These are phyloP conservation scores for Achatina immaculata DNA, from an alignment of 1,140 invertebrate species.

Conservation along the genomic window DNA sequence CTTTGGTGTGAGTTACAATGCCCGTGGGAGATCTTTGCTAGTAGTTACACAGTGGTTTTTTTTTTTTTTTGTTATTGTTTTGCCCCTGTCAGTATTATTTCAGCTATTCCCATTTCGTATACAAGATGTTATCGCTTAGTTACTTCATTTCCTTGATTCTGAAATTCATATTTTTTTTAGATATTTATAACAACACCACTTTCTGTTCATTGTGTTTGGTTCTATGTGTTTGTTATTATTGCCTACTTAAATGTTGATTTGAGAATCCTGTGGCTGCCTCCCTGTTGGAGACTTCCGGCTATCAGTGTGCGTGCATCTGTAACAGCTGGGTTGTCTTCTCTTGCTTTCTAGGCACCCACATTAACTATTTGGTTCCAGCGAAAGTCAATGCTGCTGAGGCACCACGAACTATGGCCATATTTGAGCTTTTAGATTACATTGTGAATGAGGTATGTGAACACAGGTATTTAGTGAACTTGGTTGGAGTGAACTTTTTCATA, in stretches of 20 bases:
- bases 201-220: constrained; percentile 18
- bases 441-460: constrained; percentile 85
- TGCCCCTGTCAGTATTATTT: not conserved
- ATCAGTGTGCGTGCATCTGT: constrained; percentile 36
- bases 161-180: too few species aligned
- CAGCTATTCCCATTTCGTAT: not conserved
- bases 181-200: too few species aligned
- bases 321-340: constrained; percentile 44
- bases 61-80: not conserved
- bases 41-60: too few species aligned
- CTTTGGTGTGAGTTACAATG: not conserved
- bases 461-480: not conserved
- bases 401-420: constrained; percentile 90
- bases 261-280: constrained; percentile 20
- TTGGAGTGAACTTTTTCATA: not conserved
- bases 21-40: not conserved
- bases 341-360: constrained; percentile 64
- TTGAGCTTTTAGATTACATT: constrained; percentile 98
- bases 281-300: constrained; percentile 29
- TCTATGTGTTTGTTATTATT: constrained; percentile 4
- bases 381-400: constrained; percentile 64
- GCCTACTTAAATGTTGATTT: constrained; percentile 7
- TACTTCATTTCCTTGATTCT: constrained; percentile 10
- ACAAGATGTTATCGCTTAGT: constrained; percentile 1
- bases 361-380: constrained; percentile 63